phyloP scores from a whole-genome alignment of 35 echinoderm and acorn worm genomes.

The Lytechinus pictus region DNA sequence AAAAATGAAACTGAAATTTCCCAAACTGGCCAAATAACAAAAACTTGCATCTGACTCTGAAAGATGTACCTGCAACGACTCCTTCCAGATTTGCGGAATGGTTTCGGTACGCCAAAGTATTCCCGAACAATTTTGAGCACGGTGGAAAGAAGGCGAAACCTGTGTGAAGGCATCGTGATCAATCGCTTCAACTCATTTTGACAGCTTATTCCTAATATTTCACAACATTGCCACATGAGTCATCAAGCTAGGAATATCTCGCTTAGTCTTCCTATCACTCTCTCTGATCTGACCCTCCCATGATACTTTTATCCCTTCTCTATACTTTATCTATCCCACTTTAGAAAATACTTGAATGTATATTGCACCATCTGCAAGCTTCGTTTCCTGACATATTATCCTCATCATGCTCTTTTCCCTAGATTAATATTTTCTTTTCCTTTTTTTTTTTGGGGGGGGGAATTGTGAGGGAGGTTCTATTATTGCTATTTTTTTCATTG shows the following conservation, averaged over 20 bases:
- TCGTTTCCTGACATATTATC: no score
- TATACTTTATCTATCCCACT: neutral
- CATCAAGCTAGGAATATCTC: neutral
- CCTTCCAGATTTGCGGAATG: neutral
- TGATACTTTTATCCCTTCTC: neutral
- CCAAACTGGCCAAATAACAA: no score
- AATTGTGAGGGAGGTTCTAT: no score
- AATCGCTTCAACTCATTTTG: neutral
- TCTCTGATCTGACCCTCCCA: neutral
- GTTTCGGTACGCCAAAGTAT: neutral
- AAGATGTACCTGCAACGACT: neutral
- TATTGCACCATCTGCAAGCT: no score
- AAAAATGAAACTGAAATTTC: neutral
- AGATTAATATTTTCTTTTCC: no score
- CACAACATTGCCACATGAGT: neutral
- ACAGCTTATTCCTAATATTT: neutral
- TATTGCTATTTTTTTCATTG: no score
- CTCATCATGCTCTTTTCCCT: no score
- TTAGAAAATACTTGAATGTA: no score
- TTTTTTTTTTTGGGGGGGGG: no score
- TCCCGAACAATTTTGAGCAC: neutral
- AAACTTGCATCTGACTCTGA: no score
- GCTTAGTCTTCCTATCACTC: neutral
- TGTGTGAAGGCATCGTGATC: neutral
- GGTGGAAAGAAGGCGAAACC: neutral